phyloP scores from a whole-genome alignment of 2,113 vertebrate genomes.

The Mesembrinibis cayennensis region DNA sequence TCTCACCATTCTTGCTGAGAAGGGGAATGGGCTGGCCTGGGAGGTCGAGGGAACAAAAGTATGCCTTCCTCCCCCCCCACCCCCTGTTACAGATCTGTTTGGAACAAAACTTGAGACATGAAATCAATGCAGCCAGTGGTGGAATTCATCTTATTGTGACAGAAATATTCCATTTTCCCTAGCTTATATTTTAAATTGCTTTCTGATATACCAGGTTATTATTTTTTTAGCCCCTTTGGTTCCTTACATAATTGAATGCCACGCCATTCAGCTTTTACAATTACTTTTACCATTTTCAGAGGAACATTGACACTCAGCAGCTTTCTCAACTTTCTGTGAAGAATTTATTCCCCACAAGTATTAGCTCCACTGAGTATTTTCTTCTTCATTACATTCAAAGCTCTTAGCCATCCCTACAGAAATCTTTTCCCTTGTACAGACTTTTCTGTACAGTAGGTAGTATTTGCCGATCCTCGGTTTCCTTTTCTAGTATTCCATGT shows the following conservation, averaged over 20 bases:
- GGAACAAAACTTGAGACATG: background rate
- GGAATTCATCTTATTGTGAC: conserved; percentile 57
- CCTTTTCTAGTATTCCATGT: background rate
- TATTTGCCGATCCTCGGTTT: background rate
- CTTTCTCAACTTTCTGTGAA: conserved; percentile 26
- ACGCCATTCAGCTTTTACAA: conserved; percentile 31
- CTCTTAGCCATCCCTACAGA: background rate
- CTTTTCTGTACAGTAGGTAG: background rate
- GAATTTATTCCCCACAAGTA: conserved; percentile 26
- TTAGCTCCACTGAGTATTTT: conserved; percentile 7
- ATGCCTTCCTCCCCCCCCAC: background rate
- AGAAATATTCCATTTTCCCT: conserved; percentile 57
- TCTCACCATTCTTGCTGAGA: background rate
- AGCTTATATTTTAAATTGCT: conserved; percentile 59
- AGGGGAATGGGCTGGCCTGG: background rate
- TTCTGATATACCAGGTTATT: conserved; percentile 59
- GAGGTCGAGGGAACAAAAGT: background rate
- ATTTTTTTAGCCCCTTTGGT: conserved; percentile 41
- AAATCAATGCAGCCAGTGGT: conserved; percentile 37
- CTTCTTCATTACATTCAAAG: conserved; percentile 22
- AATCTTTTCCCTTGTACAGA: background rate
- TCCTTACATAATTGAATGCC: conserved; percentile 59
- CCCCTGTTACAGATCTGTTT: conserved; percentile 1
- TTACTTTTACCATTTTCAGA: conserved; percentile 51
- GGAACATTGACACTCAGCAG: conserved; percentile 6